Evolutionary conservation across 2,113 vertebrate species (phyloP).

Genomic region (Egretta garzetta): DNA sequence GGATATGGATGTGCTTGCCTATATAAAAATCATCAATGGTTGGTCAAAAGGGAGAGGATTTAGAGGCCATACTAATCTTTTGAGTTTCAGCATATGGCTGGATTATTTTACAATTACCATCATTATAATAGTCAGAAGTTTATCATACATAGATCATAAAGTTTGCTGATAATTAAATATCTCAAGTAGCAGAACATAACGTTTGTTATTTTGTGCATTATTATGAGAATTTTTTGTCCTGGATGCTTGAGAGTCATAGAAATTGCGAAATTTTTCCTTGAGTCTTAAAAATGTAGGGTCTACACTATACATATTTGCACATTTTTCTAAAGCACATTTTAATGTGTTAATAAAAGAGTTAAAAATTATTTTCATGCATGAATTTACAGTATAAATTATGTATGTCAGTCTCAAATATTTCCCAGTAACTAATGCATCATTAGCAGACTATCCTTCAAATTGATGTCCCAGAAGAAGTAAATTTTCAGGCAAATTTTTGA

Average conservation of each 20-base stretch:
- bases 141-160: not conserved
- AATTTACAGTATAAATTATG: constrained; percentile 12
- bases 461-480: not conserved
- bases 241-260: not conserved
- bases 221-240: not conserved
- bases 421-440: constrained; percentile 7
- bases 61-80: not conserved
- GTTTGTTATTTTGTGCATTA: not conserved
- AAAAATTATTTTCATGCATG: not conserved
- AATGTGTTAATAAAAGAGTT: not conserved
- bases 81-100: not conserved
- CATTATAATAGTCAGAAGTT: not conserved
- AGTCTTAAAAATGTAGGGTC: not conserved
- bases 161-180: not conserved
- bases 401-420: constrained; percentile 9
- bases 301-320: not conserved
- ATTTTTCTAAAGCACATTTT: not conserved
- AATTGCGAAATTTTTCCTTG: not conserved
- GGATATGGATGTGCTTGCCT: not conserved
- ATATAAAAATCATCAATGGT: not conserved
- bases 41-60: not conserved
- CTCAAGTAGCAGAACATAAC: not conserved
- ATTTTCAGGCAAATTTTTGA: constrained; percentile 23
- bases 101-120: not conserved
- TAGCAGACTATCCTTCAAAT: constrained; percentile 18